Conservation (phyloP, 2,113 vertebrate species). For the Phaethornis superciliosus region DNA sequence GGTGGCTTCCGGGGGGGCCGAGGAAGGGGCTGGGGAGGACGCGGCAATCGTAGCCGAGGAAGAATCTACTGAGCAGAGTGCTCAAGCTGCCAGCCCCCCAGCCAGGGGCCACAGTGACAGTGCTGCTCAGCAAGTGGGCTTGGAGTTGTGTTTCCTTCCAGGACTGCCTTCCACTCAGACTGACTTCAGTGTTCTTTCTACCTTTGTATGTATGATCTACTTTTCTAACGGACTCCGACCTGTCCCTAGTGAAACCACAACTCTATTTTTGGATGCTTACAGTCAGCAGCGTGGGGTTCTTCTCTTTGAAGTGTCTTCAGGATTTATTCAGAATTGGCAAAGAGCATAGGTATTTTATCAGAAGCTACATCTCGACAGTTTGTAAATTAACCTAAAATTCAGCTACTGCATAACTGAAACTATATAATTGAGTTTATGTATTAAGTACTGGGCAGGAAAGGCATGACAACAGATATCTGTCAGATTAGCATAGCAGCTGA, state of each 20-base stretch:
- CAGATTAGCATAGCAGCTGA: conserved; percentile 67
- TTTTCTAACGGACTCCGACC: conserved; percentile 83
- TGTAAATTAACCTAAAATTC: conserved; percentile 62
- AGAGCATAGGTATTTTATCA: conserved; percentile 67
- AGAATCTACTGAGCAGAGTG: conserved; percentile 86
- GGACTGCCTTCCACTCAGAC: conserved; percentile 81
- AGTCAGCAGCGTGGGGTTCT: conserved; percentile 69
- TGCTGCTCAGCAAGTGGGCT: conserved; percentile 72
- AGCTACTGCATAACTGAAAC: conserved; percentile 62
- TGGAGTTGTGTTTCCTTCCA: conserved; percentile 73
- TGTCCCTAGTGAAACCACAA: conserved; percentile 79
- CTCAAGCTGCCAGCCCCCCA: conserved; percentile 42
- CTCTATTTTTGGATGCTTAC: conserved; percentile 84
- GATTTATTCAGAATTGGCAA: conserved; percentile 66
- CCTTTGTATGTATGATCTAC: conserved; percentile 87
- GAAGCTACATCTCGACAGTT: conserved; percentile 67
- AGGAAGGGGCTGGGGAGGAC: conserved; percentile 89
- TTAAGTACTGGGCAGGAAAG: conserved; percentile 64
- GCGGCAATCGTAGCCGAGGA: conserved; percentile 92
- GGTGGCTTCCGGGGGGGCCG: conserved; percentile 93
- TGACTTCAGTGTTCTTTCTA: conserved; percentile 84
- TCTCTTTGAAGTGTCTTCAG: conserved; percentile 75
- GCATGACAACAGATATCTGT: conserved; percentile 31
- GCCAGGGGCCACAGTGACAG: conserved; percentile 48
- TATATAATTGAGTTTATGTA: conserved; percentile 53